Conservation (phyloP, 2,888 invertebrate genomes). For the Trachelus stipa region DNA sequence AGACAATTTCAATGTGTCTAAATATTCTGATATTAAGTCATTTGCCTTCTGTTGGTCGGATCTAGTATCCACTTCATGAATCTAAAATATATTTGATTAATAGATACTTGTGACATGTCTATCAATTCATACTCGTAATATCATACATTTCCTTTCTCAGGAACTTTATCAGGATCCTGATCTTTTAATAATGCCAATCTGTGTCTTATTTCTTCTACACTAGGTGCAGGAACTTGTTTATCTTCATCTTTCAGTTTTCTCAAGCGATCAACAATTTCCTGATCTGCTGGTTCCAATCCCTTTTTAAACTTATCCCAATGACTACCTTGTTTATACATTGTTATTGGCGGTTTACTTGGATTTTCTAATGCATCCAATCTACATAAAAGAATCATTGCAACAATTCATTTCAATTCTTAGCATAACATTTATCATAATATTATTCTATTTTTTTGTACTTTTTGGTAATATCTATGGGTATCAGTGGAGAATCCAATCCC, state of each 20-base stretch:
- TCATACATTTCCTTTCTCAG: conserved; percentile 43
- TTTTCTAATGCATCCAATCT: conserved; percentile 71
- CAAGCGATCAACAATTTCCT: conserved; percentile 76
- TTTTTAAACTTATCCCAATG: conserved; percentile 60
- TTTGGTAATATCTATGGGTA: conserved; percentile 52
- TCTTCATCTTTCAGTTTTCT: conserved; percentile 75
- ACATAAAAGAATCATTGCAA: conserved; percentile 17
- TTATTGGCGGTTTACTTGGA: conserved; percentile 70
- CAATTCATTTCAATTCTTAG: not conserved
- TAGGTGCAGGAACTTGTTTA: conserved; percentile 66
- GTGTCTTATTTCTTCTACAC: conserved; percentile 75
- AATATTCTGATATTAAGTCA: conserved; percentile 73
- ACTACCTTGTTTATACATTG: conserved; percentile 68
- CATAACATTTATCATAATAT: conserved; percentile 12
- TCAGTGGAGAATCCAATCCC: conserved; percentile 35
- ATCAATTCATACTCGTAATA: conserved; percentile 7
- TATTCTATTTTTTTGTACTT: conserved; percentile 35
- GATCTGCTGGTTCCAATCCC: conserved; percentile 70
- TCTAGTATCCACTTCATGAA: conserved; percentile 69
- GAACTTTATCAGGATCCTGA: conserved; percentile 60
- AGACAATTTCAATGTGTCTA: conserved; percentile 67
- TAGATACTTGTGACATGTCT: not conserved
- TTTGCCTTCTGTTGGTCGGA: conserved; percentile 78
- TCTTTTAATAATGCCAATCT: conserved; percentile 79
- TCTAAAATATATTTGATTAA: conserved; percentile 33